Evolutionary conservation across 2,113 vertebrate species (phyloP).

Genomic region (Trogon surrucura): DNA sequence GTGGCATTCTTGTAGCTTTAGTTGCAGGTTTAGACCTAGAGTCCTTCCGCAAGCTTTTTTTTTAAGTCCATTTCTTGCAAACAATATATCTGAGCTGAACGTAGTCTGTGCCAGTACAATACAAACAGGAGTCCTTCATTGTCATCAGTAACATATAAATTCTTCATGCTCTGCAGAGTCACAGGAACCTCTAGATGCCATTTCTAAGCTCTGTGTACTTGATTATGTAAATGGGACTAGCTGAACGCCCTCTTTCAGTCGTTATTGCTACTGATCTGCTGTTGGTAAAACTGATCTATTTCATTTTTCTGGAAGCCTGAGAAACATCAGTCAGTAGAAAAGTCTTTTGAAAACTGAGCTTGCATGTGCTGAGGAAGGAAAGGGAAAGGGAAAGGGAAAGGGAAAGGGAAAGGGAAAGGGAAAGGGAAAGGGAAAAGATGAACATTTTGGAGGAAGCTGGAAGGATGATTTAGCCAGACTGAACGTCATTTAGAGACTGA

Average conservation of each 20-base stretch:
- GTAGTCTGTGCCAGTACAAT: neutral
- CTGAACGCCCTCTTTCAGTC: neutral
- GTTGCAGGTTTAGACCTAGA: neutral
- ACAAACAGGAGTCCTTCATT: neutral
- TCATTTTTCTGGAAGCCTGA: neutral
- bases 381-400: no score
- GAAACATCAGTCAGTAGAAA: neutral
- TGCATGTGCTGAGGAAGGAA: neutral
- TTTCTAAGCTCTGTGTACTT: neutral
- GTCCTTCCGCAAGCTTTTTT: neutral
- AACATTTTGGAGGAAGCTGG: neutral
- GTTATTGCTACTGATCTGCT: neutral
- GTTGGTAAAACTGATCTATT: neutral
- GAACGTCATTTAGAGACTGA: neutral
- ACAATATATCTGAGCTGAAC: neutral
- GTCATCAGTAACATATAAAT: neutral
- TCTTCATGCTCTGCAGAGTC: neutral
- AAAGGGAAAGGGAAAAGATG: neutral
- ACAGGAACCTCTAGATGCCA: neutral
- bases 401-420: no score
- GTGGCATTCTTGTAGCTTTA: neutral
- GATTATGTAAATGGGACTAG: neutral
- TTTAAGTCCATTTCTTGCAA: neutral
- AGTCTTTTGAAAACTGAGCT: neutral
- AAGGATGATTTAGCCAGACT: neutral